Evolutionary conservation across 2,113 vertebrate genomes (phyloP).

Genomic region (Cynocephalus volans): DNA sequence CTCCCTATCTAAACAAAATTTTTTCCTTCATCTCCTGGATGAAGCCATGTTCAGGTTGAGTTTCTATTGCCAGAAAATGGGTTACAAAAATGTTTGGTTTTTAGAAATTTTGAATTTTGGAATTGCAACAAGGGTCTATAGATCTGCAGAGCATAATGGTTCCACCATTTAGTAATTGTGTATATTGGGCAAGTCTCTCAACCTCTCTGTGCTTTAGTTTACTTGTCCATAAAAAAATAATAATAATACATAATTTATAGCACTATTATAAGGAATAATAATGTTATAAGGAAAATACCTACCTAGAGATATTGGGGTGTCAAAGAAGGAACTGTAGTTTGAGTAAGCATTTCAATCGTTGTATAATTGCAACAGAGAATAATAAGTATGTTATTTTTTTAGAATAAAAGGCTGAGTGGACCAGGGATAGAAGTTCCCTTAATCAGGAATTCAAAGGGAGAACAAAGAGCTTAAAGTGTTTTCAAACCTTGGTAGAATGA

Average conservation of each 20-base stretch:
- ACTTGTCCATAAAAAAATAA: not conserved
- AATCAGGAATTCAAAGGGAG: not conserved
- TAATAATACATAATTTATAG: not conserved
- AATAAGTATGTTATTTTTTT: not conserved
- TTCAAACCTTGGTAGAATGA: not conserved
- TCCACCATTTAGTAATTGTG: not conserved
- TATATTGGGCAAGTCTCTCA: not conserved
- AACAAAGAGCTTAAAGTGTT: not conserved
- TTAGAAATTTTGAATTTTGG: not conserved
- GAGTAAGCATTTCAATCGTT: not conserved
- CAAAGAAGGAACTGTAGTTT: not conserved
- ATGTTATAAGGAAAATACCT: not conserved
- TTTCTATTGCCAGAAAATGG: not conserved
- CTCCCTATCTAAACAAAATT: not conserved
- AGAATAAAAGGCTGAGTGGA: not conserved
- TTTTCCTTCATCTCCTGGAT: not conserved
- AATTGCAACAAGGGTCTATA: not conserved
- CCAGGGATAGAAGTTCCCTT: not conserved
- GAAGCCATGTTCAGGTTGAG: not conserved
- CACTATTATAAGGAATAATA: not conserved
- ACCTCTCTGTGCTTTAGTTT: not conserved
- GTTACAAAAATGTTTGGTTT: not conserved
- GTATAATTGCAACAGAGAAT: not conserved
- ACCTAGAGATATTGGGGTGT: not conserved
- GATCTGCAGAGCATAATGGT: not conserved